Evolutionary conservation across 2,113 vertebrate species (phyloP).

Genomic region (Triplophysa rosa): DNA sequence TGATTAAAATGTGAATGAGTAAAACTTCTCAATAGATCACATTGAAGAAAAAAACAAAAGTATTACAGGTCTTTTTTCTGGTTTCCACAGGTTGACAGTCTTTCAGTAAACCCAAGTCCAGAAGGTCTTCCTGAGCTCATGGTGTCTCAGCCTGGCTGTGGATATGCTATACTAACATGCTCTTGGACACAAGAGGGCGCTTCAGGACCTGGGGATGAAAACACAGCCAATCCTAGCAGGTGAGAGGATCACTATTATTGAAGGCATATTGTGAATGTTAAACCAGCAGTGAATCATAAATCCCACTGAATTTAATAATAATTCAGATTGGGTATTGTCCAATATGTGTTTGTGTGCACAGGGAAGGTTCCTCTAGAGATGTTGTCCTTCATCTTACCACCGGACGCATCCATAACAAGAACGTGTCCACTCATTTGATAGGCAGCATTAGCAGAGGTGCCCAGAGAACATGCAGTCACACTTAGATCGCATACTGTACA

Average conservation of each 20-base stretch:
- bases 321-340: background rate
- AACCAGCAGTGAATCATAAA: background rate
- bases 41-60: background rate
- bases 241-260: slow-evolving; percentile 12
- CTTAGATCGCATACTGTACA: background rate
- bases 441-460: slow-evolving; percentile 87
- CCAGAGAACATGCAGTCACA: background rate
- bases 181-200: slow-evolving; percentile 82
- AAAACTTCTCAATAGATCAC: too few relatives aligned
- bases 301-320: background rate
- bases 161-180: slow-evolving; percentile 89
- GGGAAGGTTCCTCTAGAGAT: slow-evolving; percentile 82
- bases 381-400: slow-evolving; percentile 89
- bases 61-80: background rate
- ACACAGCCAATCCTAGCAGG: slow-evolving; percentile 66
- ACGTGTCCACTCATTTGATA: slow-evolving; percentile 94
- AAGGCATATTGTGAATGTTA: background rate
- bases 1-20: background rate
- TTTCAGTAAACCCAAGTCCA: slow-evolving; percentile 87
- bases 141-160: slow-evolving; percentile 96
- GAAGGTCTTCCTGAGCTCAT: slow-evolving; percentile 88
- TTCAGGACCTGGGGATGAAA: slow-evolving; percentile 55
- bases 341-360: slow-evolving; percentile 54
- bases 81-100: slow-evolving; percentile 86
- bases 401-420: slow-evolving; percentile 97